Evolutionary conservation across 2,888 invertebrate species (phyloP).

Genomic region (Eupithecia subfuscata): DNA sequence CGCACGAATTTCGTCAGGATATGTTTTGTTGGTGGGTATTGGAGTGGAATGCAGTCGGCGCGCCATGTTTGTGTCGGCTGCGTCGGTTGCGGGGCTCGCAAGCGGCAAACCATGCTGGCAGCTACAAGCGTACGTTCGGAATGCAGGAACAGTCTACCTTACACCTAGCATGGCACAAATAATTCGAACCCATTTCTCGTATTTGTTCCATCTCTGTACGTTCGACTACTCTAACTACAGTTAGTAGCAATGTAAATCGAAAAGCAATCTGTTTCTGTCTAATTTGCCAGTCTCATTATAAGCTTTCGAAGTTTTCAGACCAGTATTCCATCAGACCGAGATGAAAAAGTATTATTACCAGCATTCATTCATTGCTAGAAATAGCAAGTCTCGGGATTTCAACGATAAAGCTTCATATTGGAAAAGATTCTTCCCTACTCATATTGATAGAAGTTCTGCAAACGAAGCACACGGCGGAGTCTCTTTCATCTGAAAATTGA

Average conservation of each 20-base stretch:
- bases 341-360: conserved; percentile 10
- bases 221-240: not conserved
- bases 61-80: conserved; percentile 64
- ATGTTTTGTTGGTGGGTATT: conserved; percentile 63
- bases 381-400: conserved; percentile 23
- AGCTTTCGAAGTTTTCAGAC: not conserved
- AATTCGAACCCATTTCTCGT: conserved; percentile 57
- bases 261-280: not conserved
- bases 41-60: conserved; percentile 71
- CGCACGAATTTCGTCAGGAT: conserved; percentile 57
- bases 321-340: conserved; percentile 8
- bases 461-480: conserved; percentile 48
- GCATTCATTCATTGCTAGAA: conserved; percentile 39
- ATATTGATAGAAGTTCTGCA: conserved; percentile 50
- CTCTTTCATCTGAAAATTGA: conserved; percentile 57
- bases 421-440: conserved; percentile 36
- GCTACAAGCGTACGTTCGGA: conserved; percentile 66
- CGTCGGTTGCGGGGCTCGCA: conserved; percentile 64
- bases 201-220: not conserved
- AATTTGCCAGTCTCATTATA: not conserved
- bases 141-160: conserved; percentile 68
- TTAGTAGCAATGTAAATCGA: not conserved
- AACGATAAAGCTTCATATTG: conserved; percentile 40
- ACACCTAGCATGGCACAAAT: conserved; percentile 65
- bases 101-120: conserved; percentile 67